Evolutionary conservation across 2,888 invertebrate species (phyloP), one percentile per base, ranked within the genome.

Genomic region (Agrotis exclamationis): DNA sequence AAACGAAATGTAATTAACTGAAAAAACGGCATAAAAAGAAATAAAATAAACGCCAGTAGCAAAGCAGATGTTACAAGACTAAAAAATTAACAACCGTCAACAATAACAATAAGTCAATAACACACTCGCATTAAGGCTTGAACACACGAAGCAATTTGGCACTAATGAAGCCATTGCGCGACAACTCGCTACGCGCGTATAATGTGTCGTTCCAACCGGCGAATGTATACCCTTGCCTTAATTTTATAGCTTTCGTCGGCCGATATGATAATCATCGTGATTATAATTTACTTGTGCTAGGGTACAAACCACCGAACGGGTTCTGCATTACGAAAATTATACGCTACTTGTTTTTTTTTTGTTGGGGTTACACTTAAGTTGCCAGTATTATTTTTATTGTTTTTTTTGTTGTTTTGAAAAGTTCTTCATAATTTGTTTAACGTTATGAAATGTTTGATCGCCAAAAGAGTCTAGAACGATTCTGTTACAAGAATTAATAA

Each of bases 161-260:
- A 80, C 85, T 92, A 92, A 91, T 92, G 91, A 92, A 91, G 91
- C 87, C 85, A 91, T 92, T 87, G 87, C 88, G 88, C 85, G 82
- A 79, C 86, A 83, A 83, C 83, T 82, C 45, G 62, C 44, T 68
- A 51, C 48, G 63, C 48, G 63, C 39, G 44, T 65, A 51, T 86
- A n/a, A 56, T 56, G 56, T 56, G n/a, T 88, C 90, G 89, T 89
- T 88, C 88, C 90, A 85, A 88, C 88, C 88, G 86, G 77, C 90
- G 90, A 82, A 74, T 88, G 80, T 88, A 89, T 89, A n/a, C 91
- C 91, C 91, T 88, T 89, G 82, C 87, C 77, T 87, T 88, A 86
- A 87, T 88, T 90, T 90, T 91, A 91, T 88, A 87, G 85, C 84
- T 83, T 88, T 90, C 85, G 85, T 80, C 83, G 76, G 76, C 77